Conservation (phyloP, 2,888 invertebrate genomes). For the Formica aserva region DNA sequence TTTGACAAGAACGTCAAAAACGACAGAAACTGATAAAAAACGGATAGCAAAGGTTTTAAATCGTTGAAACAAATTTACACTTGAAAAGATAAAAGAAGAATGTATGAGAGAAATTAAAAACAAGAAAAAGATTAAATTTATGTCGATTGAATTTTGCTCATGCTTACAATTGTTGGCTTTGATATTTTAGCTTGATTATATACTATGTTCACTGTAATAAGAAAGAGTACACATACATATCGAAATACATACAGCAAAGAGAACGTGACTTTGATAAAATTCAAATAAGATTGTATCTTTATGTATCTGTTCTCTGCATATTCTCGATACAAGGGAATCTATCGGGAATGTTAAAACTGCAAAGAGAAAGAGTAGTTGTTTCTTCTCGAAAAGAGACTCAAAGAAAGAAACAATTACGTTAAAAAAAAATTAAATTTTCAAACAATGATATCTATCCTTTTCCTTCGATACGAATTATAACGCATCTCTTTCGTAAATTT, state of each 20-base stretch:
- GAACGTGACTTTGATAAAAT: constrained; percentile 5
- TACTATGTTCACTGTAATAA: not conserved
- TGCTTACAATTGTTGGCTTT: not conserved
- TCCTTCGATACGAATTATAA: not conserved
- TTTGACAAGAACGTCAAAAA: not conserved
- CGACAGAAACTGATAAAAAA: not conserved
- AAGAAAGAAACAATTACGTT: not conserved
- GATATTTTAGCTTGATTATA: constrained; percentile 1
- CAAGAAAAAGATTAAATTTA: not conserved
- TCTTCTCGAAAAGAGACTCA: not conserved
- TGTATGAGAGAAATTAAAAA: not conserved
- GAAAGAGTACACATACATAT: not conserved
- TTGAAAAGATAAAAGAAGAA: not conserved
- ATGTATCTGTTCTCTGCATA: not conserved
- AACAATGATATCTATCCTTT: not conserved
- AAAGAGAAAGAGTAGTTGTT: not conserved
- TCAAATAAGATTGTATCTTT: constrained; percentile 12
- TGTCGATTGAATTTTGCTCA: not conserved
- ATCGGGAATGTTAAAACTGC: not conserved
- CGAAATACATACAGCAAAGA: not conserved
- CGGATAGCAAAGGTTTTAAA: not conserved
- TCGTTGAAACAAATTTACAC: not conserved
- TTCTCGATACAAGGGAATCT: not conserved
- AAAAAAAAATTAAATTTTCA: not conserved
- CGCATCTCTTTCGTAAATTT: not conserved